A percentile compares a stretch with the other conserved stretches of the same genome.
Conservation (phyloP, 2,888 invertebrate genomes). For the Cabera pusaria region DNA sequence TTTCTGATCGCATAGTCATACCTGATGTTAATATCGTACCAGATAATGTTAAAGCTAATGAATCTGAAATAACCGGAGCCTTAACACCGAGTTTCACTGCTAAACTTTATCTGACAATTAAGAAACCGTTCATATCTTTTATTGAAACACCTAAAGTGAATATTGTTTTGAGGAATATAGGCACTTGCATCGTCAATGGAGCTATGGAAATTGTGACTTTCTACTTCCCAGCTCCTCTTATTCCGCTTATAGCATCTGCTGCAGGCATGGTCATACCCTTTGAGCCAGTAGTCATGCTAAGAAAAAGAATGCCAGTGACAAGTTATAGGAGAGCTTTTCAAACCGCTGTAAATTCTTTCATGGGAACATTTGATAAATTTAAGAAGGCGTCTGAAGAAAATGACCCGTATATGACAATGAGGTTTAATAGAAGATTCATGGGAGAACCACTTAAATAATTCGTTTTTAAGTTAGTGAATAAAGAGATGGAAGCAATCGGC, state of each 20-base stretch:
- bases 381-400: slow-evolving; percentile 51
- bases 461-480: no score
- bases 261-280: slow-evolving; percentile 72
- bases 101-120: slow-evolving; percentile 44
- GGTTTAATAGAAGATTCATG: slow-evolving; percentile 67
- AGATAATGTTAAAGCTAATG: slow-evolving; percentile 1
- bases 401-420: slow-evolving; percentile 69
- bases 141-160: slow-evolving; percentile 54
- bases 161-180: slow-evolving; percentile 59
- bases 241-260: slow-evolving; percentile 66
- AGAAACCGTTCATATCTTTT: slow-evolving; percentile 42
- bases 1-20: no score
- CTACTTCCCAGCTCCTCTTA: slow-evolving; percentile 66
- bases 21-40: not conserved
- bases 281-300: slow-evolving; percentile 66
- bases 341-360: slow-evolving; percentile 59
- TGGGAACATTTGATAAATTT: slow-evolving; percentile 64
- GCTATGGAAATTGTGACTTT: slow-evolving; percentile 65
- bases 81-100: no score
- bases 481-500: no score
- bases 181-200: slow-evolving; percentile 69
- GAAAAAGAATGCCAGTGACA: slow-evolving; percentile 65
- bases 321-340: slow-evolving; percentile 69
- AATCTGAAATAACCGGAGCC: no score
- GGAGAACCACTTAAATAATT: no score